Evolutionary conservation across 2,888 invertebrate genomes (phyloP), one percentile per base, ranked within the genome.

Genomic region (Biston betularia): DNA sequence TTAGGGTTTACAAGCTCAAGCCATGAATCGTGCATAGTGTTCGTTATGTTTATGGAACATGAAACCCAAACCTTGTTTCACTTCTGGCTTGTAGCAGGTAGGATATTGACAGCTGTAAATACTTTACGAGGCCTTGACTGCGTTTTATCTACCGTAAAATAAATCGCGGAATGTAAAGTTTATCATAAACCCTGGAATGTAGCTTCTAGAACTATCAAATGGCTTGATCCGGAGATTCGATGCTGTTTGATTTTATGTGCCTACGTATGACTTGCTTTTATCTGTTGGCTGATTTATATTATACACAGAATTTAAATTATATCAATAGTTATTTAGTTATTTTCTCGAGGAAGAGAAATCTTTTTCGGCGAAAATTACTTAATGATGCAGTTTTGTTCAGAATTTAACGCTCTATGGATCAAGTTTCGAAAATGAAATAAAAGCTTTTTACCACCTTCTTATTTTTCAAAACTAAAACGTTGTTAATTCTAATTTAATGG

Each of bases 71-170:
- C 24, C 49, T 38, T 52, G 34, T 35, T 48, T 49, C 42, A 60
- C 33, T 44, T 55, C 38, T 60, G 49, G 35, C 33, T 34, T 38
- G 11, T 35, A 15, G 11, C 52, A 65, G 61, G 61, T 65, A 61
- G 45, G 46, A 44, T 44, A 62, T 62, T 57, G 66, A 61, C 53
- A 53, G 62, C 57, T 57, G 66, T 66, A 66, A 62, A 66, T 62
- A 49, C 15, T 66, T 62, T 58, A 66, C 42, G 62, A 63, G 63
- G 50, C 67, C 67, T 63, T 68, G 59, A 35, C 5, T 58, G 44
- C 48, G 56, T 63, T 64, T 55, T 63, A 65, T 33, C 44, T 34
- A 64, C 68, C 68, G 64, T 72, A 64, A 70, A 72, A 40, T 52
- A 9, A 38, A 38, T 38, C 38, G 38, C 11, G 62, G 59, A 64